These are phyloP conservation scores for Megaceryle maxima DNA, from an alignment of 2,113 vertebrate genomes.

Conservation along the genomic window DNA sequence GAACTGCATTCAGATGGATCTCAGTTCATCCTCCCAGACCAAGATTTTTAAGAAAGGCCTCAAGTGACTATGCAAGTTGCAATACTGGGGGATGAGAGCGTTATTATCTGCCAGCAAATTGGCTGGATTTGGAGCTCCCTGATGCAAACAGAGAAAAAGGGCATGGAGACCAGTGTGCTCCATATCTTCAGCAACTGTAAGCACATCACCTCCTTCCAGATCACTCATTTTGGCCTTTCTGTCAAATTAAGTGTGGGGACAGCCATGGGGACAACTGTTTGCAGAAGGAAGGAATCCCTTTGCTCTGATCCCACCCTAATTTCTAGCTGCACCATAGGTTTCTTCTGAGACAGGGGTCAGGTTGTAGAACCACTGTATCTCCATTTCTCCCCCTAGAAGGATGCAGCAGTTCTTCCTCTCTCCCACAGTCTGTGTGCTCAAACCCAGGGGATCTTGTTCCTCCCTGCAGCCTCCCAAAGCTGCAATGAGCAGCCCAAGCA, in stretches of 20 bases:
- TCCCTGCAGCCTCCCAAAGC: background rate
- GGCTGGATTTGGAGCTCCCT: background rate
- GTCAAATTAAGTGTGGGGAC: background rate
- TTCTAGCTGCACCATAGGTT: background rate
- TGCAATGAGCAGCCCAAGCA: background rate
- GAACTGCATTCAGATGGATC: background rate
- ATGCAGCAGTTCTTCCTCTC: background rate
- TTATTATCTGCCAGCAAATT: background rate
- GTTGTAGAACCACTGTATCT: background rate
- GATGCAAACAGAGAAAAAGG: background rate
- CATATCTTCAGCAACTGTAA: background rate
- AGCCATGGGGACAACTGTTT: background rate
- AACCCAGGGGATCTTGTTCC: background rate
- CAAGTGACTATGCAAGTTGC: background rate
- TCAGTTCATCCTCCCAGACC: background rate
- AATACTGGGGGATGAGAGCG: background rate
- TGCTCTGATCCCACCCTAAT: background rate
- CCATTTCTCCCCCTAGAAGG: background rate
- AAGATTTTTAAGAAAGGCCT: conserved; percentile 10
- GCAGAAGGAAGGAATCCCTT: background rate
- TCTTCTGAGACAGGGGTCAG: background rate
- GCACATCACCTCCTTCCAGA: background rate
- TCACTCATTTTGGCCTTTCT: background rate
- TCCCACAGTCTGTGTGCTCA: accelerated
- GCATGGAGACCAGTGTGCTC: background rate